phyloP scores from a whole-genome alignment of 2,797 vertebrate species.

The Melanitta fusca region DNA sequence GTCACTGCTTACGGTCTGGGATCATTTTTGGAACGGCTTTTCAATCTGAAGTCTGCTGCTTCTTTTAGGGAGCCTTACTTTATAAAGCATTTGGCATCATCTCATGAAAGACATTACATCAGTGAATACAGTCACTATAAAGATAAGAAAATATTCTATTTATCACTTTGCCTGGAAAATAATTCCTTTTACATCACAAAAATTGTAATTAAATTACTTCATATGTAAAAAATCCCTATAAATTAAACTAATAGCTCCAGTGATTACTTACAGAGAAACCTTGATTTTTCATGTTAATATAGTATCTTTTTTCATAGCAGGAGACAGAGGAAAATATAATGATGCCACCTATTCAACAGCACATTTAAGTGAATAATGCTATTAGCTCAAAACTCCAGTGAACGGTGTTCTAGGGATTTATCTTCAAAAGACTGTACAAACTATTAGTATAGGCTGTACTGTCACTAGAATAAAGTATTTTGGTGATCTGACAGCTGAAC shows the following conservation, averaged over 20 bases:
- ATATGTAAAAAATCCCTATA: not conserved
- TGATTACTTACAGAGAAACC: not conserved
- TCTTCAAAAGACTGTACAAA: not conserved
- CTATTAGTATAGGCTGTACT: not conserved
- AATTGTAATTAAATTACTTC: not conserved
- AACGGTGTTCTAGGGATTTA: not conserved
- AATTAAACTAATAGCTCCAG: not conserved
- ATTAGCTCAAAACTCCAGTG: not conserved
- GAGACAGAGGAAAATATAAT: not conserved
- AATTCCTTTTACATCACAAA: not conserved
- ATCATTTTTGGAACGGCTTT: conserved; percentile 15
- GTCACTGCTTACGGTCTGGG: not conserved
- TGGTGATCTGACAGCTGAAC: not conserved
- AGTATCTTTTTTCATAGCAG: not conserved
- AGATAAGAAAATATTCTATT: conserved; percentile 4
- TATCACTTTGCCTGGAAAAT: not conserved
- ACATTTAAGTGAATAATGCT: not conserved
- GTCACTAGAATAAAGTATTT: not conserved
- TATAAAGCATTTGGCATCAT: conserved; percentile 17
- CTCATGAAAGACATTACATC: not conserved
- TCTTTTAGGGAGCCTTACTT: conserved; percentile 12
- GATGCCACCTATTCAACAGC: not conserved
- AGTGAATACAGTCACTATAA: conserved; percentile 17
- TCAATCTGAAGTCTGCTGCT: not conserved
- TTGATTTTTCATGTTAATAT: not conserved